Evolutionary conservation across 1,140 invertebrate species (phyloP).

Genomic region (Drosophila ananassae): DNA sequence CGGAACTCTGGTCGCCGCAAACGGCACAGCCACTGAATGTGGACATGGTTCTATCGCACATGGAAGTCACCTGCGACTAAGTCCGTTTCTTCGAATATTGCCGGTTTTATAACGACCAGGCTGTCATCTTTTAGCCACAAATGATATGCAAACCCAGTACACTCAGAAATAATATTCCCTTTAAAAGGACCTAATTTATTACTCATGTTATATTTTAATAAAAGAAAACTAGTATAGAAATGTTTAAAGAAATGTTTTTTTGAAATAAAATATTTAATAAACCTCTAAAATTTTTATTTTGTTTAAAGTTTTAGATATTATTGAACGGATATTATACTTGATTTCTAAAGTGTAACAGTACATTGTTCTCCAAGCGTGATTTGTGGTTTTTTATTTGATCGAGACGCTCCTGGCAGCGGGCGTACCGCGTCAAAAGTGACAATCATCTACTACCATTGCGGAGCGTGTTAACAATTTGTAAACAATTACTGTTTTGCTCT

Average conservation of each 20-base stretch:
- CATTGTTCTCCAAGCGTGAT: slow-evolving; percentile 60
- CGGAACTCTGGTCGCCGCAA: slow-evolving; percentile 94
- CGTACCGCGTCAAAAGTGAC: slow-evolving; percentile 78
- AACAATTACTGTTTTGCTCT: slow-evolving; percentile 83
- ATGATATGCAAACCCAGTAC: slow-evolving; percentile 80
- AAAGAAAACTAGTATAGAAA: too few relatives aligned
- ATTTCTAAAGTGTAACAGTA: neutral
- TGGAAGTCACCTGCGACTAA: slow-evolving; percentile 21
- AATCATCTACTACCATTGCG: slow-evolving; percentile 60
- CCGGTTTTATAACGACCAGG: slow-evolving; percentile 58
- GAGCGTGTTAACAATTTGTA: slow-evolving; percentile 81
- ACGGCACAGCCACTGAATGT: slow-evolving; percentile 86
- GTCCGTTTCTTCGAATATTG: slow-evolving; percentile 27
- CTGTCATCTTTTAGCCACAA: slow-evolving; percentile 34
- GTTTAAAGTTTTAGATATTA: too few relatives aligned
- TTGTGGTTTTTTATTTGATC: slow-evolving; percentile 69
- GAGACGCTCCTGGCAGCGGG: slow-evolving; percentile 48
- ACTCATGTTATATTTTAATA: too few relatives aligned
- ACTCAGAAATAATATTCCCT: slow-evolving; percentile 25
- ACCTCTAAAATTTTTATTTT: too few relatives aligned
- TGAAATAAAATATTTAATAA: too few relatives aligned
- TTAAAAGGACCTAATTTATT: neutral
- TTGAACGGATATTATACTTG: neutral
- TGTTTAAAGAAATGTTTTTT: too few relatives aligned
- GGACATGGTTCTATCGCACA: slow-evolving; percentile 45